Base-by-base conservation (phyloP, 2,888 invertebrate genomes). In the Drosophila leonis region DNA sequence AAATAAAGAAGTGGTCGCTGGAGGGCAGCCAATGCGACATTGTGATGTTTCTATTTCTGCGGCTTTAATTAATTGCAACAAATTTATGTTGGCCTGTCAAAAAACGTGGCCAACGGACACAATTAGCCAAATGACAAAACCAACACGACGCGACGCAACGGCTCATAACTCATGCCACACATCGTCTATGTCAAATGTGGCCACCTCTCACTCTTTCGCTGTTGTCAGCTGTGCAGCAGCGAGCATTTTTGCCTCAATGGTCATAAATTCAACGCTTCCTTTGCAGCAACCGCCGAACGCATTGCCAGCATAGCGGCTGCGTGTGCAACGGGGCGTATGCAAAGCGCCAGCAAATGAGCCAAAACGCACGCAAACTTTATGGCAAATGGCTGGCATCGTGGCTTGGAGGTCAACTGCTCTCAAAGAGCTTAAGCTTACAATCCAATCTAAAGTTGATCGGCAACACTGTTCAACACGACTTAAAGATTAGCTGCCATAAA, bases 121-220 rank as follows among this genome's bases (percentile, higher is more conserved):
- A 86, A 86, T 86, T 86, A 86, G 86, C 88, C 77, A 83, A 85
- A 85, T 85, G 86, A 86, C 88, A 88, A 83, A 83, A 64, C 70
- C 74, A 68, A 78, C 82, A 82, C 80, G 79, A 66, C 60, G 67
- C 75, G 59, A 55, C 60, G 67, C 76, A 61, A 54, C 46, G 74
- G 61, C 81, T 51, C 78, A 80, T 81, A 86, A 80, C 73, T 87
- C 78, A 87, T 85, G 67, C 64, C 71, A 63, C 72, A 63, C 70
- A 69, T 67, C 67, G 75, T 33, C 80, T 68, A 61, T 64, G 41
- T 70, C 70, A 71, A 54, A 59, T 52, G 39, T 52, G 56, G 55
- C 42, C 56, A 29, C 60, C 60, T 31, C 63, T 55, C 65, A 49
- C 37, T 54, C 54, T 39, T 29, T 51, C 55, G 29, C 52, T 69